Conservation (phyloP, 2,797 vertebrate species). For the Netta rufina region DNA sequence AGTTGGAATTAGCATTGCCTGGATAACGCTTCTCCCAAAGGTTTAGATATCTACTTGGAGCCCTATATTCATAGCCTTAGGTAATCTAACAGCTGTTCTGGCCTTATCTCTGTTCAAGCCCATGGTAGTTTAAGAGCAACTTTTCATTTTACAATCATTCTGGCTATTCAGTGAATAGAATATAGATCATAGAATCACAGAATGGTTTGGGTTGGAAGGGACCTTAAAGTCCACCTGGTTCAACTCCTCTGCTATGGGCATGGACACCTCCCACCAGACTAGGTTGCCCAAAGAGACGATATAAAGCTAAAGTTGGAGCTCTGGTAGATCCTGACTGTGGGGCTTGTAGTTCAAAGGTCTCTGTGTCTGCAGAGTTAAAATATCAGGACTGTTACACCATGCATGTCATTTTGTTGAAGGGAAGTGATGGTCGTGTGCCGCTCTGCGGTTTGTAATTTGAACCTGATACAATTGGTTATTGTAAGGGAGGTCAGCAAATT, state of each 20-base stretch:
- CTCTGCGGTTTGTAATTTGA: background rate
- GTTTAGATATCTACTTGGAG: constrained; percentile 19
- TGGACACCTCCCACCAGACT: too few species aligned
- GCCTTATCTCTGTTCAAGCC: constrained; percentile 11
- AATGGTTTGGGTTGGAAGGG: too few species aligned
- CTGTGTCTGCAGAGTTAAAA: background rate
- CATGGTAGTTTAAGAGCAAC: background rate
- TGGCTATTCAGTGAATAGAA: background rate
- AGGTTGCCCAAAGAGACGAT: background rate
- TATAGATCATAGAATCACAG: background rate
- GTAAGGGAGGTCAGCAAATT: background rate
- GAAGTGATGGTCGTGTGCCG: background rate
- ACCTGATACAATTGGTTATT: background rate
- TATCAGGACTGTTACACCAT: background rate
- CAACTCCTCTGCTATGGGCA: too few species aligned
- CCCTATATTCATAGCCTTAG: background rate
- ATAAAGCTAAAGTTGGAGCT: background rate
- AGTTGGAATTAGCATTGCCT: constrained; percentile 26
- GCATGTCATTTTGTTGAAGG: background rate
- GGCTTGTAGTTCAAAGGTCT: background rate
- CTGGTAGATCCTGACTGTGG: background rate
- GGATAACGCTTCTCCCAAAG: background rate
- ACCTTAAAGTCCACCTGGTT: too few species aligned
- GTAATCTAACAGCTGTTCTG: constrained; percentile 25
- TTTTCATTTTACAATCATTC: constrained; percentile 3